Percentiles rank a stretch among this genome's conserved stretches.
Evolutionary conservation across 2,113 vertebrate genomes (phyloP).

Genomic region (Alces alces): DNA sequence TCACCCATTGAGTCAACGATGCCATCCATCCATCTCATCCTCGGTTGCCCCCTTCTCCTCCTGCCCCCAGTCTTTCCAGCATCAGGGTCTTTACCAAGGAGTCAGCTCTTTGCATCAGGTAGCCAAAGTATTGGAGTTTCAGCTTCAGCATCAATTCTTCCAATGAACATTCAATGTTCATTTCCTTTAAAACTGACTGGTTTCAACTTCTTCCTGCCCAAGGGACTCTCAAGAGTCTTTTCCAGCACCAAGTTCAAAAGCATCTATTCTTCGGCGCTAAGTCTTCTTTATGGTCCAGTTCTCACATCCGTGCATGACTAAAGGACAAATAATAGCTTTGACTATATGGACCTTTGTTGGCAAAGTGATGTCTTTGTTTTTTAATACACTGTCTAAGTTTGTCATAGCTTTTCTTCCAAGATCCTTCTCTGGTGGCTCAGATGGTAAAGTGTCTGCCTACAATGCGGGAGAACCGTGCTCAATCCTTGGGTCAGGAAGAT

Average conservation of each 20-base stretch:
- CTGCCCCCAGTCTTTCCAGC: not conserved
- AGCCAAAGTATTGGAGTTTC: not conserved
- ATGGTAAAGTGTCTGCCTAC: rapidly evolving
- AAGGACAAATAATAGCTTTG: not conserved
- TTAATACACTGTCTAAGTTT: not conserved
- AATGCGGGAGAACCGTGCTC: rapidly evolving
- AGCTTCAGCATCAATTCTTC: not conserved
- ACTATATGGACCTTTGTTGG: not conserved
- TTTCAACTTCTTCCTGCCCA: not conserved
- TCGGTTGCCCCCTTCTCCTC: not conserved
- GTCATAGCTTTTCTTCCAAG: not conserved
- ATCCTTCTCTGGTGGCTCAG: not conserved
- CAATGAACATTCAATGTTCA: not conserved
- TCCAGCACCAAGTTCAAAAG: not conserved
- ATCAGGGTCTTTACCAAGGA: not conserved
- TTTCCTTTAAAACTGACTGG: not conserved
- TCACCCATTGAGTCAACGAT: not conserved
- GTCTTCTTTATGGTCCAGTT: not conserved
- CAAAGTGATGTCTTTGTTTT: not conserved
- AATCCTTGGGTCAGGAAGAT: not conserved
- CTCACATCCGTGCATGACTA: not conserved
- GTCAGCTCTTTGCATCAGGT: not conserved
- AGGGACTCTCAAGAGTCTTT: not conserved
- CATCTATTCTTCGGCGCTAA: rapidly evolving
- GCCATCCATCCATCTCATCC: not conserved